These are phyloP conservation scores for Engraulis encrasicolus DNA, from an alignment of 2,113 vertebrate genomes.

Conservation along the genomic window DNA sequence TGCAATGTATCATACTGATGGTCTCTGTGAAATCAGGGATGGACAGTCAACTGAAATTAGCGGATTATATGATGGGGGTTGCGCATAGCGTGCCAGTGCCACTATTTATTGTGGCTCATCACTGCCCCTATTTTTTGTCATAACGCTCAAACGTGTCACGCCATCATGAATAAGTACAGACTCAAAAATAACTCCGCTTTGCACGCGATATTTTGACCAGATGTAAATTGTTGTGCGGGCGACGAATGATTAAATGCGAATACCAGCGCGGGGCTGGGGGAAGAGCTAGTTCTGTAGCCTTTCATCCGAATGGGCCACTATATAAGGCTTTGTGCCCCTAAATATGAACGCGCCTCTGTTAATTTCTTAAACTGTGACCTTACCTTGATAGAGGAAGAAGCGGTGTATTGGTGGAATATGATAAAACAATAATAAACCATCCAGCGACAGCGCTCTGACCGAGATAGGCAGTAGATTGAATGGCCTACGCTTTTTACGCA, in stretches of 20 bases:
- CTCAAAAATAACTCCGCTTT: not conserved
- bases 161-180: not conserved
- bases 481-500: not conserved
- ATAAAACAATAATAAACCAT: not conserved
- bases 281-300: not conserved
- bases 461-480: not conserved
- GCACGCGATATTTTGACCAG: conserved; percentile 15
- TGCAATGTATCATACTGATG: not conserved
- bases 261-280: not conserved
- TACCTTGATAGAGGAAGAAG: not conserved
- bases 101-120: not conserved
- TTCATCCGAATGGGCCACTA: not conserved
- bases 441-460: not conserved
- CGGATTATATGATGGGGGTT: conserved; percentile 16
- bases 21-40: not conserved
- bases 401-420: not conserved
- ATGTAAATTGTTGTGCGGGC: not conserved
- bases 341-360: not conserved
- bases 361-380: not conserved
- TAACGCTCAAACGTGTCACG: not conserved
- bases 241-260: conserved; percentile 2
- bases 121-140: conserved; percentile 4
- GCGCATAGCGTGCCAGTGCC: not conserved
- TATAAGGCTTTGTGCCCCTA: not conserved
- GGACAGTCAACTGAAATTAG: not conserved